Evolutionary conservation across 2,797 vertebrate genomes (phyloP), one percentile per base, ranked within the genome.

Genomic region (Sternarchorhynchus goeldii): DNA sequence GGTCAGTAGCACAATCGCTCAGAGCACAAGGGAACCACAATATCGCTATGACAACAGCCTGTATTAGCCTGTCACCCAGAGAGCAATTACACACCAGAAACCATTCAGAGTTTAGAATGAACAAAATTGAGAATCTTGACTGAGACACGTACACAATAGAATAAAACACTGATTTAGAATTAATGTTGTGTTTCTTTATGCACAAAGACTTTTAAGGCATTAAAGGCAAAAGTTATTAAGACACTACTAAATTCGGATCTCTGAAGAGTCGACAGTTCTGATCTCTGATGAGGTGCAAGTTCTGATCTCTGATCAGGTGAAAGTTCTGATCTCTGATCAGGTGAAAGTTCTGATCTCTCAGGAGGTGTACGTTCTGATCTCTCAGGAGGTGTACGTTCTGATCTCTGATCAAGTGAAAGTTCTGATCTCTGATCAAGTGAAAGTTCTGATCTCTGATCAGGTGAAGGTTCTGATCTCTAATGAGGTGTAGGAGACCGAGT

Each of bases 21-120:
- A 31, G 21, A 45, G 45, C 45, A 31, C 56, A 56, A 21, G 56
- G 67, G 6, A 66, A 16, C 20, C 56, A 25, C 21, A 8, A 29
- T 32, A 67, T 77, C 36, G 12, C 75, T 69, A 77, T 77, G 75
- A 65, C 75, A 77, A 77, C 75, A 77, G 75, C 17, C 55, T n/a
- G 50, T 41, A 29, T 50, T 20, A 56, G 67, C 50, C 67, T 32
- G 56, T 70, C 29, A 45, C 1, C 55, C 17, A 14, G 67, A 56
- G 50, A 50, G 32, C 20, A 31, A 56, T 70, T 56, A 63, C 72
- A 74, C 21, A 62, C 58, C 25, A 69, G 45, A 69, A 69, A 55
- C 67, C 39, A 70, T 32, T 70, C 50, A 70, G 32, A 16, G 50
- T 70, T 56, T 29, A 69, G 29, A 56, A 70, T 56, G 67, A n/a